phyloP scores from a whole-genome alignment of 2,888 invertebrate genomes.

The Trichogramma dendrolimi region DNA sequence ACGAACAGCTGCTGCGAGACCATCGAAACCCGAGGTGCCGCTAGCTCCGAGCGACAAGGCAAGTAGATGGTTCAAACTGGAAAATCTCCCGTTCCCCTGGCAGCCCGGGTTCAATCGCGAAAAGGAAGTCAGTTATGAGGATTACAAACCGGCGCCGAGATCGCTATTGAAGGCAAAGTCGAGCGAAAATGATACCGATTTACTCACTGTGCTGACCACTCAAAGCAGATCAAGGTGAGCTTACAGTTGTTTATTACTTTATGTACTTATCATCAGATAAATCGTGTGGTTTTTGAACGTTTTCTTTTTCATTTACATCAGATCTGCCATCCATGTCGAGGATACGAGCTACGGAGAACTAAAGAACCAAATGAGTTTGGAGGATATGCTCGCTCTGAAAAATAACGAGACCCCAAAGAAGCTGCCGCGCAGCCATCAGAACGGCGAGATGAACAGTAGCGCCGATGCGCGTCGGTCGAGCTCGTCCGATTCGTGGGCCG shows the following conservation, averaged over 20 bases:
- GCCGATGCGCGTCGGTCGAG: slow-evolving; percentile 15
- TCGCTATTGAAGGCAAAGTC: slow-evolving; percentile 26
- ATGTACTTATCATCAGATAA: not conserved
- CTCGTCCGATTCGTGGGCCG: slow-evolving; percentile 34
- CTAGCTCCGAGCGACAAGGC: slow-evolving; percentile 13
- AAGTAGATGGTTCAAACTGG: slow-evolving; percentile 29
- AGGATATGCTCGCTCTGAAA: slow-evolving; percentile 43
- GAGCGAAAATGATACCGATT: slow-evolving; percentile 37
- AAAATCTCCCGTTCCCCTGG: slow-evolving; percentile 12
- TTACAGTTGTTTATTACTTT: not conserved
- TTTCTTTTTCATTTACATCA: not conserved
- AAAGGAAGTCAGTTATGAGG: slow-evolving; percentile 14
- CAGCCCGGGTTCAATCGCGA: slow-evolving; percentile 18
- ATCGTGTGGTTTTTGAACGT: not conserved
- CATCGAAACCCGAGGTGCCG: slow-evolving; percentile 44
- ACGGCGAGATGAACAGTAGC: not conserved
- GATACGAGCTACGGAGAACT: slow-evolving; percentile 39
- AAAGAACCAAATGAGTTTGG: slow-evolving; percentile 44
- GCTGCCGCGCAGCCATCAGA: not conserved
- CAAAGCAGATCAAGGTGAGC: slow-evolving; percentile 39
- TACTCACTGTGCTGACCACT: slow-evolving; percentile 44
- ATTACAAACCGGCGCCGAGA: slow-evolving; percentile 4
- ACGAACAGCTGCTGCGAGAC: slow-evolving; percentile 49
- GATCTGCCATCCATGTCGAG: slow-evolving; percentile 45
- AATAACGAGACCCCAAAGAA: not conserved